phyloP scores from a whole-genome alignment of 2,797 vertebrate genomes.

The Eutrigla gurnardus region DNA sequence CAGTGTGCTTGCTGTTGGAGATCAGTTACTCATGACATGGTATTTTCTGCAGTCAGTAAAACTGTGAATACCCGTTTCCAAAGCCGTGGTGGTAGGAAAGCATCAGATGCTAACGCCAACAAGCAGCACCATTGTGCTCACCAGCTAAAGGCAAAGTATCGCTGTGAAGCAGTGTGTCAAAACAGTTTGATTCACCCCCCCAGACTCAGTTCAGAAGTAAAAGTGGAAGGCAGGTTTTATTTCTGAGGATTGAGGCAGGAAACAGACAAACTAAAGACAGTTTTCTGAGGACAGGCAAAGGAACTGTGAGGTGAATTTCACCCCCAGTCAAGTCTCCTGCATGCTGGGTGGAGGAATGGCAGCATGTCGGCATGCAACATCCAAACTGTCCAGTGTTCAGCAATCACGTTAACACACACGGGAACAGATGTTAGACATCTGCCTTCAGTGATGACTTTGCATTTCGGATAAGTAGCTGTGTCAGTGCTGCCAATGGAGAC shows the following conservation, averaged over 20 bases:
- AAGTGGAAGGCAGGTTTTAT: constrained; percentile 26
- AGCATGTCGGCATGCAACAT: neutral
- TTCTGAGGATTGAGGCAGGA: neutral
- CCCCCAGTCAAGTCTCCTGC: neutral
- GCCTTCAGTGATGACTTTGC: neutral
- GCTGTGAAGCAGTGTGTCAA: constrained; percentile 41
- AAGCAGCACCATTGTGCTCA: constrained; percentile 43
- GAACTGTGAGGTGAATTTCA: constrained; percentile 20
- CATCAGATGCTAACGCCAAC: constrained; percentile 50
- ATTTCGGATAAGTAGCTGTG: neutral
- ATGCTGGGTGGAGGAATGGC: neutral
- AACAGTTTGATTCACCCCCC: constrained; percentile 35
- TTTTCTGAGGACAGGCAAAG: neutral
- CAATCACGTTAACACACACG: neutral
- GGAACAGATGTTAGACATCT: neutral
- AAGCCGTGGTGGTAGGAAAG: constrained; percentile 17
- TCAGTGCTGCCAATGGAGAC: neutral
- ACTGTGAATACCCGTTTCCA: constrained; percentile 31
- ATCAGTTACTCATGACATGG: constrained; percentile 50
- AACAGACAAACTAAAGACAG: constrained; percentile 6
- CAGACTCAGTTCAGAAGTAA: constrained; percentile 25
- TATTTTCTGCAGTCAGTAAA: constrained; percentile 24
- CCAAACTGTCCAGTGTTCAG: constrained; percentile 2
- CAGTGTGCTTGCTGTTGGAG: constrained; percentile 37
- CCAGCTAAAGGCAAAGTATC: constrained; percentile 36